Conservation (phyloP, 1,140 invertebrate genomes). For the Bombus breviceps region DNA sequence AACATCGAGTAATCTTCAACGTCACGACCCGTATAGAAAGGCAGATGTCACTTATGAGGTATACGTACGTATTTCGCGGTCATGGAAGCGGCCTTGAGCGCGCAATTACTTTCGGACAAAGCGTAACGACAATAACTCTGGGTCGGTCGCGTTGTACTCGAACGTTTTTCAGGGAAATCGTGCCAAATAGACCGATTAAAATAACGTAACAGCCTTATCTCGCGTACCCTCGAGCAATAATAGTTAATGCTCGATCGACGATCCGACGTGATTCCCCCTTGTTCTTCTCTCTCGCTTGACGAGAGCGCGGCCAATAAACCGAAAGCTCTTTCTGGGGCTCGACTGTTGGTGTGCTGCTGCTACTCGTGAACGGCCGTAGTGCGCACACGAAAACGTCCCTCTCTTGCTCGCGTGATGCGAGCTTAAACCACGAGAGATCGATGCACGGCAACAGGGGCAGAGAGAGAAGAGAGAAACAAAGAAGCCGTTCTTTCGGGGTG, state of each 20-base stretch:
- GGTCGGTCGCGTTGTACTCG: background rate
- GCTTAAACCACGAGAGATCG: constrained; percentile 53
- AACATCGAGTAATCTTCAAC: background rate
- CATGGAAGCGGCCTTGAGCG: background rate
- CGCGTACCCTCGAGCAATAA: constrained; percentile 44
- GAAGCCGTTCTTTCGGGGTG: constrained; percentile 43
- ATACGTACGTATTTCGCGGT: background rate
- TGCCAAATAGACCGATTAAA: constrained; percentile 54
- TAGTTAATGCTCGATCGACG: constrained; percentile 52
- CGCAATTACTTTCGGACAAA: constrained; percentile 5
- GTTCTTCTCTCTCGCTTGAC: constrained; percentile 13
- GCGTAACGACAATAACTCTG: constrained; percentile 8
- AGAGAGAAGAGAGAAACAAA: constrained; percentile 40
- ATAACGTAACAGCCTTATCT: constrained; percentile 53
- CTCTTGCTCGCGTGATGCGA: constrained; percentile 26
- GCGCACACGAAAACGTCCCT: constrained; percentile 28
- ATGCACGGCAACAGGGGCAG: constrained; percentile 18
- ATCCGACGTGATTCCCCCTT: constrained; percentile 45
- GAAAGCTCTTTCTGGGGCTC: constrained; percentile 42
- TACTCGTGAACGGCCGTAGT: background rate
- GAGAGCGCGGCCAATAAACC: constrained; percentile 41
- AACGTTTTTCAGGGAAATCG: constrained; percentile 26
- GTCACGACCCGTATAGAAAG: background rate
- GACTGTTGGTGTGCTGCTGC: background rate
- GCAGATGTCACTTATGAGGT: background rate